Evolutionary conservation across 2,113 vertebrate species (phyloP).

Genomic region (Erpornis zantholeuca): DNA sequence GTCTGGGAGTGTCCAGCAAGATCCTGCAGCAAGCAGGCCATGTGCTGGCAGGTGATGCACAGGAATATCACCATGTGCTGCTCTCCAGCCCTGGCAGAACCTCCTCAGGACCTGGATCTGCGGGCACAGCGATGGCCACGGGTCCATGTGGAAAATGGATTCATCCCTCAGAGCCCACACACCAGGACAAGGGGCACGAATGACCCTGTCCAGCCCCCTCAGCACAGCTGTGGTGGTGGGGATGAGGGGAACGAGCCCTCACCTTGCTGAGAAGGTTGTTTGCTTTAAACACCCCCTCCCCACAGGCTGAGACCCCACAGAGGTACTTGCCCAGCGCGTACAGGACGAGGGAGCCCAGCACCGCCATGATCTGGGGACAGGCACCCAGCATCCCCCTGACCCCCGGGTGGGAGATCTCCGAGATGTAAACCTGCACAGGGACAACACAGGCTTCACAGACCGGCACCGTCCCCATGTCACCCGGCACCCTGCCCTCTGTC

Average conservation of each 20-base stretch:
- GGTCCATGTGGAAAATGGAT: fast-evolving
- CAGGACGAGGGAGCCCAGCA: conserved; percentile 86
- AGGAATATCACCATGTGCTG: fast-evolving
- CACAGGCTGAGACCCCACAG: fast-evolving
- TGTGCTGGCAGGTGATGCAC: not conserved
- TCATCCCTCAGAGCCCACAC: not conserved
- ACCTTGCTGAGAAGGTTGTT: not conserved
- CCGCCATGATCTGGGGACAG: conserved; percentile 91
- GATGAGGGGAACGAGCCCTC: not conserved
- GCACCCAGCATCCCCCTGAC: conserved; percentile 88
- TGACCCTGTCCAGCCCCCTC: not conserved
- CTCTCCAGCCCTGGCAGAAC: not conserved
- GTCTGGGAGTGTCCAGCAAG: not conserved
- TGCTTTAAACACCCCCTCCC: not conserved
- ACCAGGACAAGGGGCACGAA: fast-evolving
- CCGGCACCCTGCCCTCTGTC: not conserved
- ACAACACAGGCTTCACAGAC: fast-evolving
- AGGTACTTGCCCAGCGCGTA: conserved; percentile 81
- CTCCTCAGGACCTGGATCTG: not conserved
- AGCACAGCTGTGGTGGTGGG: not conserved
- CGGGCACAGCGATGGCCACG: fast-evolving
- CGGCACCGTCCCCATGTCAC: fast-evolving
- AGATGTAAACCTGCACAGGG: conserved; percentile 88
- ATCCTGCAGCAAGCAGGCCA: not conserved
- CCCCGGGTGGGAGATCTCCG: conserved; percentile 86